These are phyloP conservation scores for Trichechus manatus DNA, from an alignment of 2,113 vertebrate species.

Conservation along the genomic window DNA sequence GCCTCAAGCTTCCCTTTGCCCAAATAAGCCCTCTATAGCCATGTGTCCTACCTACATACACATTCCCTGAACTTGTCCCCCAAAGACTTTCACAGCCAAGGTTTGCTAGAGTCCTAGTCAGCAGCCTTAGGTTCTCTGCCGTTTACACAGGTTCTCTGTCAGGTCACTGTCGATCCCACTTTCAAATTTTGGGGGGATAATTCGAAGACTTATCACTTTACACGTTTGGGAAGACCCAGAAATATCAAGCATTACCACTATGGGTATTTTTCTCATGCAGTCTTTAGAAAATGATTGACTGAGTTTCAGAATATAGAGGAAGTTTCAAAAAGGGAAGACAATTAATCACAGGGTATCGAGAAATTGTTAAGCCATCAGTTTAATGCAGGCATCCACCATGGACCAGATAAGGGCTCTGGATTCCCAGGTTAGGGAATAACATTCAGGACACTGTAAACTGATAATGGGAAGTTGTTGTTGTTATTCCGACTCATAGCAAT, in stretches of 20 bases:
- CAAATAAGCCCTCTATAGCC: not conserved
- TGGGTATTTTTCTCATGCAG: not conserved
- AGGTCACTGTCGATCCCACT: not conserved
- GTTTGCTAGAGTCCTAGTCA: not conserved
- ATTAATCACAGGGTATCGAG: not conserved
- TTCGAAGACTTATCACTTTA: not conserved
- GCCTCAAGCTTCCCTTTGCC: not conserved
- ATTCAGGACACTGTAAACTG: not conserved
- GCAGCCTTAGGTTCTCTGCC: not conserved
- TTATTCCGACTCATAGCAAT: not conserved
- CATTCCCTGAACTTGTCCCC: not conserved
- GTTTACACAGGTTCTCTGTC: not conserved
- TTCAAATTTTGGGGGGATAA: not conserved
- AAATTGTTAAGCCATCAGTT: not conserved
- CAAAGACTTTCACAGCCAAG: not conserved
- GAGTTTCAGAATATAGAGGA: not conserved
- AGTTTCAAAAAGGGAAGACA: slow-evolving; percentile 33
- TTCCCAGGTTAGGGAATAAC: not conserved
- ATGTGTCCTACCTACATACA: not conserved
- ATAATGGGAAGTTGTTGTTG: not conserved
- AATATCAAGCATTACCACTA: not conserved
- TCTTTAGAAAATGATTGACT: not conserved
- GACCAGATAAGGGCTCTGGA: not conserved
- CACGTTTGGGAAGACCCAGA: not conserved
- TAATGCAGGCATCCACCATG: not conserved